Percentiles rank a stretch among this genome's conserved stretches.
Evolutionary conservation across 2,797 vertebrate genomes (phyloP).

Genomic region (Oceanodroma leucorhoa): DNA sequence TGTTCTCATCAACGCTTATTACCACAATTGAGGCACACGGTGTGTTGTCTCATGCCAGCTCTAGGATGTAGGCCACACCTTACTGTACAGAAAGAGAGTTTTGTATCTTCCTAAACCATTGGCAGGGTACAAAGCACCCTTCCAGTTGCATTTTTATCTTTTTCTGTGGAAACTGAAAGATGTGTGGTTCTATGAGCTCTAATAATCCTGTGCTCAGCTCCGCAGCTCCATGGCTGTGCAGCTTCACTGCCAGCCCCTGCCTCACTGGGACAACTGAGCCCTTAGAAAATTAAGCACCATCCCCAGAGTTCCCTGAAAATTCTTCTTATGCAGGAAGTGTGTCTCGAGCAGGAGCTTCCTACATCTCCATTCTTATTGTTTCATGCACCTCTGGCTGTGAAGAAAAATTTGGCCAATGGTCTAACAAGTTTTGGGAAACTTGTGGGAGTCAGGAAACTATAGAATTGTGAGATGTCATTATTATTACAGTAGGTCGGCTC

Average conservation of each 20-base stretch:
- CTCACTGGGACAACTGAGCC: neutral
- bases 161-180: neutral
- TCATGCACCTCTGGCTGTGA: neutral
- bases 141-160: neutral
- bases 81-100: neutral
- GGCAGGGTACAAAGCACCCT: neutral
- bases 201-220: neutral
- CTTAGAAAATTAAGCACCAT: neutral
- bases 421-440: neutral
- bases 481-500: neutral
- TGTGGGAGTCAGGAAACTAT: fast-evolving
- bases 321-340: neutral
- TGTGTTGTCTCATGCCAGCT: neutral
- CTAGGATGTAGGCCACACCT: neutral
- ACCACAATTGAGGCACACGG: fast-evolving
- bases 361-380: neutral
- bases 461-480: neutral
- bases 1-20: neutral
- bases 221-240: neutral
- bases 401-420: neutral
- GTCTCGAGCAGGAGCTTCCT: neutral
- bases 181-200: neutral
- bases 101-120: neutral
- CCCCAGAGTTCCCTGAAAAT: neutral
- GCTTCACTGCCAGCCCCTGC: neutral